Percentiles rank a stretch among this genome's conserved stretches.
These are phyloP conservation scores for Mustela erminea DNA, from an alignment of 2,797 vertebrate species.

Conservation along the genomic window DNA sequence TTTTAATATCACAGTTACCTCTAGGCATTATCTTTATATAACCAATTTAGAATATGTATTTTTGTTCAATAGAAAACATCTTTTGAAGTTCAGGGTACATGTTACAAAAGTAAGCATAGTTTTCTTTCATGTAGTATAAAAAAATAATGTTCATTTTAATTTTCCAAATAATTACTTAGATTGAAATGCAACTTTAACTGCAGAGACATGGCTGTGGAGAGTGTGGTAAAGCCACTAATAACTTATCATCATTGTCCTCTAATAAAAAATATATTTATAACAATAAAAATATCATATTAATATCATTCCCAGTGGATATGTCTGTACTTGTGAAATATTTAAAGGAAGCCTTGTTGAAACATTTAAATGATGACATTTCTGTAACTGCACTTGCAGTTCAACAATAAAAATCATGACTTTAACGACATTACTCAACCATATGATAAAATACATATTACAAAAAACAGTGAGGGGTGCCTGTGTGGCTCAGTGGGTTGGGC, in stretches of 20 bases:
- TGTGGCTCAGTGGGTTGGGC: no score
- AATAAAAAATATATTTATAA: conserved; percentile 1
- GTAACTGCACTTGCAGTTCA: background rate
- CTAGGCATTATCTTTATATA: background rate
- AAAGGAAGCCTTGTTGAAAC: background rate
- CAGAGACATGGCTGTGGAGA: background rate
- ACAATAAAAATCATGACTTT: background rate
- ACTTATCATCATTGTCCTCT: background rate
- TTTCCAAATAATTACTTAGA: conserved; percentile 25
- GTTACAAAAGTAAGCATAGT: background rate
- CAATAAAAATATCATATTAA: background rate
- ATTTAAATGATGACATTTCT: background rate
- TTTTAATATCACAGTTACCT: background rate
- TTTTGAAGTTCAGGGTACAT: background rate
- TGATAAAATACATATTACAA: background rate
- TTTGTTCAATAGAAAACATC: background rate
- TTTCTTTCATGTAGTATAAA: background rate
- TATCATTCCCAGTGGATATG: background rate
- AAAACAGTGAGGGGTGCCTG: background rate
- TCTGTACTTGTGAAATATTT: background rate
- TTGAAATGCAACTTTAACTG: background rate
- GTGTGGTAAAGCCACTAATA: background rate
- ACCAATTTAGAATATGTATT: background rate
- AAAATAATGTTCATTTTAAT: background rate
- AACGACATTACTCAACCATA: background rate